Evolutionary conservation across 2,888 invertebrate species (phyloP), one percentile per base, ranked within the genome.

Genomic region (Camptogramma bilineatum): DNA sequence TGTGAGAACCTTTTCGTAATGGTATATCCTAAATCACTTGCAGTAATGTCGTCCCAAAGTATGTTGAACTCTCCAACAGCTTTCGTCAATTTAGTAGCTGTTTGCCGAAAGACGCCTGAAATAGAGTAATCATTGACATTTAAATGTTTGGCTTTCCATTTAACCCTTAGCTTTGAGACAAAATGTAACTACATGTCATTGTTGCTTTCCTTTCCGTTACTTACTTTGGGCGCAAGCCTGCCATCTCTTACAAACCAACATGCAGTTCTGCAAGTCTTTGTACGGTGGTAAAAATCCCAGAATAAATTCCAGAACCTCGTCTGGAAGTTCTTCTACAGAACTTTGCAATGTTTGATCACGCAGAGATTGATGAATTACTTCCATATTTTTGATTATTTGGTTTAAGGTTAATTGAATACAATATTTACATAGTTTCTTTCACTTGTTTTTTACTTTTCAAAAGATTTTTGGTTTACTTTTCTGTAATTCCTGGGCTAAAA

Each of bases 1-100:
- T 99, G 99, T 0, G 98, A 98, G 90, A 98, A 98, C 68, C 98
- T 94, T 82, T 97, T 98, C 0, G 97, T 96, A 69, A 98, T 98
- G n/a, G 95, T 95, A 21, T 96, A 96, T 39, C 94, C 90, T 80
- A 94, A 93, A 62, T 95, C 94, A 70, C 88, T 86, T 5, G 94
- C 87, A 24, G 93, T 90, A 69, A 95, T 91, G 61, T 95, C 94
- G 80, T 95, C 95, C 97, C 97, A 97, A 75, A 95, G 91, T 71
- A 97, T 93, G 63, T 96, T 95, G 78, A 97, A 97, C 76, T 96
- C 96, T 39, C 94, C 93, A 52, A 98, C 94, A 46, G 97, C 96
- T 85, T 96, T 96, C 63, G 96, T 94, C 72, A 98, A 94, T 83
- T 96, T 96, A 63, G 95, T 93, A 77, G 95, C 94, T 64, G 95